Evolutionary conservation across 2,113 vertebrate genomes (phyloP), one percentile per base, ranked within the genome.

Genomic region (Centropristis striata): DNA sequence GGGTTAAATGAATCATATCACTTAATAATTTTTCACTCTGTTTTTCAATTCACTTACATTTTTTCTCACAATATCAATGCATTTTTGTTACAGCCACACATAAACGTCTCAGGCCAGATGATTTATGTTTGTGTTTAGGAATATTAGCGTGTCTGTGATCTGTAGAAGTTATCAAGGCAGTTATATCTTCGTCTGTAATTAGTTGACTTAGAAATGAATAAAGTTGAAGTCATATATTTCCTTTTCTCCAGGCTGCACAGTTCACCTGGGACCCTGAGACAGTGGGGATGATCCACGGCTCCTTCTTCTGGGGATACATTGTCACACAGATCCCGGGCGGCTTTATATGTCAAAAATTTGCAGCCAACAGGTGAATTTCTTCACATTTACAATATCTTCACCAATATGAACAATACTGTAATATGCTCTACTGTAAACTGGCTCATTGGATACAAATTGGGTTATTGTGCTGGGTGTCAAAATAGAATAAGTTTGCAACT

Each of bases 281-380:
- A 1, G 97, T 98, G 42, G 97, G 97, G 60, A 97, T 98, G 95
- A 98, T 98, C 69, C 97, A 98, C 1, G 97, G 97, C 68, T 98
- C 97, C 67, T 98, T 98, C 91, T 98, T 98, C 93, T 98, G 97
- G 97, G 97, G 97, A 65, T 98, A 98, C 88, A 98, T 98, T 20
- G 96, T 98, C 81, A 97, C 97, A 28, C 97, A 98, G 88, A 98
- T 98, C 87, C 97, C 97, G 0, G 97, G 97, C 49, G 97, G 97
- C 41, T 98, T 97, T 91, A 98, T 98, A 90, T 96, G 96, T 92
- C 96, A 96, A 88, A 98, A 96, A 88, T 98, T 98, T 90, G 97
- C 97, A 77, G 97, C 97, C 84, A 98, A 97, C 92, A 96, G 96
- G 97, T 98, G 82, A 87, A 42, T 42, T 2, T 55, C 27, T 65